Evolutionary conservation across 2,888 invertebrate genomes (phyloP), one percentile per base, ranked within the genome.

Genomic region (Helobdella robusta): DNA sequence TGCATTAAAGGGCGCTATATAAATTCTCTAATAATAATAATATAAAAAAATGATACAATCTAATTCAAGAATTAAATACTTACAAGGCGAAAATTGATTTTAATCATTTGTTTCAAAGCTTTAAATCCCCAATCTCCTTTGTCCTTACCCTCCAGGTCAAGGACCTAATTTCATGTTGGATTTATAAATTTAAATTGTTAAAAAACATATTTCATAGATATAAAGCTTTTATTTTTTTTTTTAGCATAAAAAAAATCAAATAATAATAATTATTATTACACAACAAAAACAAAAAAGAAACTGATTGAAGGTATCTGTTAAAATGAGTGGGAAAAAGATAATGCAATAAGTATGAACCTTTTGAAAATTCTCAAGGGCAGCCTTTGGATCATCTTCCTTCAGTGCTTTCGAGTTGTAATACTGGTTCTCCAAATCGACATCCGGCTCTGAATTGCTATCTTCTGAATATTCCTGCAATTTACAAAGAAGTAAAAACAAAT

Each of bases 41-140:
- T 6, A 25, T 23, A 23, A 60, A 60, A 32, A 30, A 32, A 25
- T 25, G 11, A 54, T 50, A 1, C 8, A 62, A 63, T 18, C n/a
- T n/a, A n/a, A n/a, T 6, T 46, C n/a, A 34, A 1, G 46, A 54
- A 63, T 18, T 23, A 32, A 18, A 15, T 1, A 69, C 84, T 81
- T 79, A 91, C 92, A 85, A 95, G 81, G 84, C 91, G 91, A 80
- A 98, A 98, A 80, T 95, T 94, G 68, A 99, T 97, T 83, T 98
- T 98, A 59, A 98, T 95, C 97, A 99, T 99, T 81, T 98, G 98
- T 79, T 98, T 98, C 20, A 99, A 84, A 0, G 98, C 97, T 80
- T 97, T 99, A 79, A 98, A 98, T 0, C 98, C 98, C 98, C 98
- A 98, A 83, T 98, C 98, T 64, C 97, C 97, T 80, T 98, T 98